phyloP scores from a whole-genome alignment of 2,888 invertebrate genomes.

The Ethmia dodecea region DNA sequence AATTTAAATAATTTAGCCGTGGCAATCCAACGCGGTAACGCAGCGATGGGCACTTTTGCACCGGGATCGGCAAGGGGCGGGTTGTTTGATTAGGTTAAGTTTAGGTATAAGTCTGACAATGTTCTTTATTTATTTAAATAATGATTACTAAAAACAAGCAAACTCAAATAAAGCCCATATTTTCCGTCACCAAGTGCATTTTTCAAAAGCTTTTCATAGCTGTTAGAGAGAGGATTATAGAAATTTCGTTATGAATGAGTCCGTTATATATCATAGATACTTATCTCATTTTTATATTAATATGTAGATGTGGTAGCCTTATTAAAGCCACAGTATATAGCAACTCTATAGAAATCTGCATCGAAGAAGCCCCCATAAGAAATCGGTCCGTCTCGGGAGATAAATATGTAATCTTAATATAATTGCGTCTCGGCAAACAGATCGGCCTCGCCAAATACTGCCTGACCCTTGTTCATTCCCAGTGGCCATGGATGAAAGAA shows the following conservation, averaged over 20 bases:
- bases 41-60: too few species aligned
- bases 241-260: neutral
- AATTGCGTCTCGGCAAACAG: slow-evolving; percentile 47
- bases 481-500: neutral
- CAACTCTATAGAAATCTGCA: slow-evolving; percentile 3
- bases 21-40: too few species aligned
- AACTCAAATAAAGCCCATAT: too few species aligned
- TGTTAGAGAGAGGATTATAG: neutral
- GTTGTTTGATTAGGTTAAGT: too few species aligned
- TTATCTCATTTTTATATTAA: neutral
- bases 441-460: slow-evolving; percentile 22
- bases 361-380: slow-evolving; percentile 34
- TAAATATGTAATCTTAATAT: slow-evolving; percentile 75
- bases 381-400: slow-evolving; percentile 61
- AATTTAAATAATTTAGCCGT: too few species aligned
- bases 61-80: too few species aligned
- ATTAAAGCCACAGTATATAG: neutral
- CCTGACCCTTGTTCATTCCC: slow-evolving; percentile 37
- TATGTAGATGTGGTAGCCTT: neutral
- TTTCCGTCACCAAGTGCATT: neutral
- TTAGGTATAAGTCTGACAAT: too few species aligned
- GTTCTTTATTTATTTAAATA: too few species aligned
- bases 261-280: neutral
- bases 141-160: too few species aligned
- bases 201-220: neutral